phyloP scores from a whole-genome alignment of 2,888 invertebrate species.

The Stictocephala bisonia region DNA sequence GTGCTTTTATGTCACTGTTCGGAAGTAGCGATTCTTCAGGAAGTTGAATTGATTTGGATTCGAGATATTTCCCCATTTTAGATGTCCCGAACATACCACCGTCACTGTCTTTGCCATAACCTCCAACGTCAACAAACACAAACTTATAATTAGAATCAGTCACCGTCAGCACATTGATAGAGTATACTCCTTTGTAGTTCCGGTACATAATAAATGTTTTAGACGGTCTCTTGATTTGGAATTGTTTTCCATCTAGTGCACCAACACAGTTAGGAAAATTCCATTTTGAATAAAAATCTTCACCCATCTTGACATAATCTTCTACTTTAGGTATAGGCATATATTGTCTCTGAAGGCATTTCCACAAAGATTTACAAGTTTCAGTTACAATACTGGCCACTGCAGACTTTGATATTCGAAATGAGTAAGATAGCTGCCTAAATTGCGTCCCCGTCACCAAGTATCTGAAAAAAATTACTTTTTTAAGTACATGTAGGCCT shows the following conservation, averaged over 20 bases:
- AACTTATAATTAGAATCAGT: conserved; percentile 23
- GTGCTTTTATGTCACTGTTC: background rate
- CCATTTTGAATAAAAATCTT: too few species aligned
- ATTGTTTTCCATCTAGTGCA: conserved; percentile 8
- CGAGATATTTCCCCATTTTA: background rate
- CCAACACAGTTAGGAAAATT: too few species aligned
- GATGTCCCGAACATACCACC: conserved; percentile 13
- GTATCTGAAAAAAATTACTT: too few species aligned
- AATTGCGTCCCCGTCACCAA: too few species aligned
- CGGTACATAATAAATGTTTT: conserved; percentile 7
- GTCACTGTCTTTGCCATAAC: conserved; percentile 16
- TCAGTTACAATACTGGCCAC: too few species aligned
- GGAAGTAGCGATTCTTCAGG: background rate
- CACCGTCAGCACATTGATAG: background rate
- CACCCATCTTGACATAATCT: too few species aligned
- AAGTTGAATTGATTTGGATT: conserved; percentile 1
- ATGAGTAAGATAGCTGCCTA: too few species aligned
- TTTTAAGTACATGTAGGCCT: background rate
- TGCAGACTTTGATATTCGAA: too few species aligned
- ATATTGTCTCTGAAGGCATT: too few species aligned
- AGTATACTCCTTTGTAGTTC: background rate
- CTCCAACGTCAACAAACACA: background rate
- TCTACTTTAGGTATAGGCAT: too few species aligned
- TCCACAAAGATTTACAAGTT: too few species aligned
- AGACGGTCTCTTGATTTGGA: background rate